A percentile compares a stretch with the other conserved stretches of the same genome.
phyloP scores from a whole-genome alignment of 2,888 invertebrate species.

The Cerastis rubricosa region DNA sequence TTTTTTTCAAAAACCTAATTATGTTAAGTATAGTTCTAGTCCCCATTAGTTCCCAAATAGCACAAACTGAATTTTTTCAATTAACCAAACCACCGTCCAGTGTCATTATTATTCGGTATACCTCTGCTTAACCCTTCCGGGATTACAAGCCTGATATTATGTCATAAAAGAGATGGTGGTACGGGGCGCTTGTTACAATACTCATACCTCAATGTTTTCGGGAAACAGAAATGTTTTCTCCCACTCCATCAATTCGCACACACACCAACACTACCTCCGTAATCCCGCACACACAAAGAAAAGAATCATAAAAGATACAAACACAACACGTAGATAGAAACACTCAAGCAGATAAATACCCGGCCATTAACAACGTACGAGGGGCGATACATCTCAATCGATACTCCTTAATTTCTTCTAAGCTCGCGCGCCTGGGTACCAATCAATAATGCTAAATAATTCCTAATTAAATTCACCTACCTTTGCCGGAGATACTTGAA shows the following conservation, averaged over 20 bases:
- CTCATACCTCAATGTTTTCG: background rate
- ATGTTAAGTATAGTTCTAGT: background rate
- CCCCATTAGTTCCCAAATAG: background rate
- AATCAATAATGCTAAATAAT: slow-evolving; percentile 59
- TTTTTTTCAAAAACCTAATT: no score
- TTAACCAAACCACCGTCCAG: background rate
- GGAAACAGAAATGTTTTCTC: background rate
- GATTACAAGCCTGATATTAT: no score
- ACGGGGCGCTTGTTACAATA: background rate
- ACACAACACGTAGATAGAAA: slow-evolving; percentile 13
- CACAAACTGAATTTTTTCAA: background rate
- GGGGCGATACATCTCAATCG: slow-evolving; percentile 54
- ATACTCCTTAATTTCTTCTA: slow-evolving; percentile 40
- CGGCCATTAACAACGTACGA: slow-evolving; percentile 45
- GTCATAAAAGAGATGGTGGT: background rate
- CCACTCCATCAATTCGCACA: background rate
- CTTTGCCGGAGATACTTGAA: slow-evolving; percentile 8
- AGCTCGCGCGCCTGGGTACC: slow-evolving; percentile 7
- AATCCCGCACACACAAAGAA: background rate
- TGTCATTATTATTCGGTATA: no score
- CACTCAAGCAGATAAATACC: slow-evolving; percentile 45
- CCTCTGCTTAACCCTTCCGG: no score
- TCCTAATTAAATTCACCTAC: slow-evolving; percentile 43
- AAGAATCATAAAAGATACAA: slow-evolving; percentile 10
- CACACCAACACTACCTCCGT: background rate